Evolutionary conservation across 2,797 vertebrate genomes (phyloP), one percentile per base, ranked within the genome.

Genomic region (Siniperca obscura): DNA sequence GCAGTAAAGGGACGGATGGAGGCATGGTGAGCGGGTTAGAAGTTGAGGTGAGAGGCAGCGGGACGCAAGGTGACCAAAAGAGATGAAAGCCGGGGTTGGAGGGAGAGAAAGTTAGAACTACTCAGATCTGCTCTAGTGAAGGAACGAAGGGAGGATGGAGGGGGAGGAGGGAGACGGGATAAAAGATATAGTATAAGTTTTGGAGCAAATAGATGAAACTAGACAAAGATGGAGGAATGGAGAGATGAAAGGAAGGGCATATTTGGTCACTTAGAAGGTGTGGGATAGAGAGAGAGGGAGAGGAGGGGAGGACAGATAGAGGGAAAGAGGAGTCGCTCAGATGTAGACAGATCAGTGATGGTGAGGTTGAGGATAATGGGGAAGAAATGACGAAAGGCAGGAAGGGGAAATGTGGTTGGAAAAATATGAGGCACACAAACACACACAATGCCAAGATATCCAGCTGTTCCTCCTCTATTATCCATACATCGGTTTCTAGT

Each of bases 21-120:
- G 70, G 76, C 84, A 34, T 68, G 77, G 81, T 59, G 84, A 85
- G 91, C 30, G 16, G 89, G 89, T 88, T 81, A 86, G 86, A 90
- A 88, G 90, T 84, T 70, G 89, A 91, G 86, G 89, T 80, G 88
- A 90, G 82, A 92, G 70, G 50, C 86, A 88, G 87, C 87, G 42
- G 87, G 90, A 87, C 52, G 70, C 25, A 44, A 89, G 84, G 80
- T 84, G 89, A 90, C 83, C 78, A 85, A 82, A 84, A 73, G 73
- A 91, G 84, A 92, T 89, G 80, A 91, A 88, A 89, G 87, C 55
- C 14, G 9, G 42, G n/a, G 40, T 70, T 80, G 55, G 59, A 83
- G 57, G 66, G 59, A 82, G 68, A 75, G 57, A 76, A 83, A 78
- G 84, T 90, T 70, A 59, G 53, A 87, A 76, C 42, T 55, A 71